Conservation (phyloP, 2,888 invertebrate species). For the Cantharis flavilabris region DNA sequence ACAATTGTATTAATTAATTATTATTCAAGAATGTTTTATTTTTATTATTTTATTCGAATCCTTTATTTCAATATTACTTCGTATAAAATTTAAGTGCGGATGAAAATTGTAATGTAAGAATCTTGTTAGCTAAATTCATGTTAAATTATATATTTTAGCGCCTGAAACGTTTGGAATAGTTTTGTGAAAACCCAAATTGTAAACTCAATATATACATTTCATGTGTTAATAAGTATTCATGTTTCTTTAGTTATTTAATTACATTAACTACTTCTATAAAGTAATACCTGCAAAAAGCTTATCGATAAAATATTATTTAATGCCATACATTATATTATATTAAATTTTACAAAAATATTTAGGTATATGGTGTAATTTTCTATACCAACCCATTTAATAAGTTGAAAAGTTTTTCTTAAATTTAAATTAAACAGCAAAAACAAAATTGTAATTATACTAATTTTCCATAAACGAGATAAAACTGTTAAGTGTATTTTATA, state of each 20-base stretch:
- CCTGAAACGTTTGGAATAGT: neutral
- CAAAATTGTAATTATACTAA: neutral
- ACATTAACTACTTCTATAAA: neutral
- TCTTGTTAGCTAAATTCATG: neutral
- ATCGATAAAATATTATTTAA: neutral
- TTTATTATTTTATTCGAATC: too few relatives aligned
- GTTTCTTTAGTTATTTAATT: neutral
- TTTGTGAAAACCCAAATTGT: neutral
- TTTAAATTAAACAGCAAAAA: neutral
- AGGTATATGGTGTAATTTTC: neutral
- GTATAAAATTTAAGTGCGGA: neutral
- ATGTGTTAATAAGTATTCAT: neutral
- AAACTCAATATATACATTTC: neutral
- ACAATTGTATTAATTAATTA: too few relatives aligned
- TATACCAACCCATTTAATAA: neutral
- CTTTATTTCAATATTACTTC: neutral
- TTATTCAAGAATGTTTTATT: too few relatives aligned
- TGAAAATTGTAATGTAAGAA: neutral
- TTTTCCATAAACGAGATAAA: neutral
- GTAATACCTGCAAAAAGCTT: too few relatives aligned
- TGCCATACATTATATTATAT: neutral
- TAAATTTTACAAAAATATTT: neutral
- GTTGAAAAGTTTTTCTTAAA: neutral
- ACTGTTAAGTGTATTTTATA: neutral
- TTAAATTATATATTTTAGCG: neutral